phyloP scores from a whole-genome alignment of 2,888 invertebrate genomes.

The Acronicta alni region DNA sequence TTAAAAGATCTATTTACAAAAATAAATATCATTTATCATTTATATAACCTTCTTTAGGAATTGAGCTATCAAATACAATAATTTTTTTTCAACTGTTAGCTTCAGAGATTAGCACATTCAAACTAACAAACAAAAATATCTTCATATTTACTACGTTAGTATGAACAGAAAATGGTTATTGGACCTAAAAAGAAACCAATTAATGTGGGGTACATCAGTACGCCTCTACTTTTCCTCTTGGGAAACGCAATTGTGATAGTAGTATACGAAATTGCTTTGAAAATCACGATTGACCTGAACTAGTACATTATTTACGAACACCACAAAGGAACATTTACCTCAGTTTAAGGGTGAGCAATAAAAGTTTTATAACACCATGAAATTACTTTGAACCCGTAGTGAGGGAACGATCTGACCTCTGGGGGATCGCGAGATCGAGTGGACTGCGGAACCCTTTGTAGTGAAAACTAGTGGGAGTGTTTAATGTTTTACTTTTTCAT shows the following conservation, averaged over 20 bases:
- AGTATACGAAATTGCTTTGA: background rate
- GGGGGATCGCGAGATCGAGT: conserved; percentile 27
- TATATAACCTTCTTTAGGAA: too few relatives aligned
- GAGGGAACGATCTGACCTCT: conserved; percentile 28
- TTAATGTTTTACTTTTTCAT: background rate
- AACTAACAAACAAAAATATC: too few relatives aligned
- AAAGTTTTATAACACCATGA: conserved; percentile 44
- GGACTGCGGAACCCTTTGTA: conserved; percentile 20
- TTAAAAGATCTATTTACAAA: too few relatives aligned
- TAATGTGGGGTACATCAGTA: too few relatives aligned
- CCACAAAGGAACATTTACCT: conserved; percentile 32
- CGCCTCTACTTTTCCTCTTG: too few relatives aligned
- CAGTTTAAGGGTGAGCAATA: conserved; percentile 28
- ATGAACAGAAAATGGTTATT: too few relatives aligned
- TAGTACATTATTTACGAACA: conserved; percentile 25
- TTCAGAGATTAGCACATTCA: too few relatives aligned
- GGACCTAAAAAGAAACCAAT: too few relatives aligned
- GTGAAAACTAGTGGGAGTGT: conserved; percentile 3
- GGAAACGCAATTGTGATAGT: background rate
- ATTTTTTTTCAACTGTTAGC: too few relatives aligned
- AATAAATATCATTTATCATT: too few relatives aligned
- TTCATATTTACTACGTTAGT: too few relatives aligned
- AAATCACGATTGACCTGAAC: conserved; percentile 15
- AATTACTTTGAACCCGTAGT: conserved; percentile 28
- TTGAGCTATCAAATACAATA: too few relatives aligned